Evolutionary conservation across 2,113 vertebrate genomes (phyloP).

Genomic region (Sinocyclocheilus anophthalmus): DNA sequence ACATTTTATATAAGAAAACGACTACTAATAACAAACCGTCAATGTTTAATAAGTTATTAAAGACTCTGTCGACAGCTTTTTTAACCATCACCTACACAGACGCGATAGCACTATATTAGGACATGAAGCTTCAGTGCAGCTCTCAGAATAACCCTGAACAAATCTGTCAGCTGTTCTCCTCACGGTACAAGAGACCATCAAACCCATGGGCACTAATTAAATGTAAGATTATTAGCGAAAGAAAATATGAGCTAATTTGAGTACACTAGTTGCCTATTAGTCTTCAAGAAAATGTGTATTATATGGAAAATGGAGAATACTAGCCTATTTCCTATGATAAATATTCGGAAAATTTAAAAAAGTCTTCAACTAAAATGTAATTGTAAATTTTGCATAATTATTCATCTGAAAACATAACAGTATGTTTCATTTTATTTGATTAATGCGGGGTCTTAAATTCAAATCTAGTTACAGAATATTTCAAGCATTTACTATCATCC

Average conservation of each 20-base stretch:
- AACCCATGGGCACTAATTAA: neutral
- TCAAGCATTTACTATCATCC: neutral
- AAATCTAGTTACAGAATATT: too few species aligned
- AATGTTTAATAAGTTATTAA: neutral
- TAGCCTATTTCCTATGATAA: neutral
- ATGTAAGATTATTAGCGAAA: neutral
- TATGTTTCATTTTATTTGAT: neutral
- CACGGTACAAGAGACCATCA: neutral
- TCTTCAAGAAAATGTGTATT: neutral
- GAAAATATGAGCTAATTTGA: neutral
- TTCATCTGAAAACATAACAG: neutral
- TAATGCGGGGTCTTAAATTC: neutral
- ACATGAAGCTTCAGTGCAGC: slow-evolving; percentile 61
- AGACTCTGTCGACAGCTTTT: slow-evolving; percentile 29
- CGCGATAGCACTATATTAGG: slow-evolving; percentile 72
- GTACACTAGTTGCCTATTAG: too few species aligned
- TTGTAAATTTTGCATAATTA: neutral
- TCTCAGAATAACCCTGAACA: slow-evolving; percentile 74
- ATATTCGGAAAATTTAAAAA: neutral
- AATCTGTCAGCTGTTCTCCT: slow-evolving; percentile 63
- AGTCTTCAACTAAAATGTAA: neutral
- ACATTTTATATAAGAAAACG: neutral
- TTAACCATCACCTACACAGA: slow-evolving; percentile 40
- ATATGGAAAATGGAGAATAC: neutral
- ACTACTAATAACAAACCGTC: neutral